Evolutionary conservation across 2,113 vertebrate genomes (phyloP), one percentile per base, ranked within the genome.

Genomic region (Arenaria interpres): DNA sequence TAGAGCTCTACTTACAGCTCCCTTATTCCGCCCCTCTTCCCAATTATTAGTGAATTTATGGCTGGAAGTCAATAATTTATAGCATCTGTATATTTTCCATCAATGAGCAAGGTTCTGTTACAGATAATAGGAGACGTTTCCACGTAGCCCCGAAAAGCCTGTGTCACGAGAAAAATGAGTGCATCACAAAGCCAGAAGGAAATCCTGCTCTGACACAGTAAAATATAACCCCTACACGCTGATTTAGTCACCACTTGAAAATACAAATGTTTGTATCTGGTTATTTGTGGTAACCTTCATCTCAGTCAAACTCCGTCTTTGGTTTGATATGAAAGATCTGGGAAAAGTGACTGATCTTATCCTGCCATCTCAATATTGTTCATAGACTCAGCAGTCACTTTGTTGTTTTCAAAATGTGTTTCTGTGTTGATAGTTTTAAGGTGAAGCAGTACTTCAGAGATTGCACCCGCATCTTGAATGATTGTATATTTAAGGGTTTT

Each of bases 371-470:
- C 87, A 94, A 20, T 69, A 90, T 78, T 57, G 33, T 62, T 94
- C 73, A 37, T 54, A 64, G 28, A 71, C 79, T 86, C 77, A n/a
- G 30, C 30, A 92, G 59, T 74, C 67, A 48, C 63, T 79, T 51
- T 91, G 86, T 62, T 90, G 39, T 88, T 85, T 62, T 93, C 83
- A 66, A 74, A 93, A 94, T 81, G 62, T 51, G 63, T 53, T 95
- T 93, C 88, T 71, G 8, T 60, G 37, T 50, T 92, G 80, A 93
- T 22, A 59, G 51, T 76, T 97, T 94, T 96, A 89, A 95, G 89
- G 62, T 69, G 96, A 95, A 97, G 59, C 45, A 79, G 53, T 75
- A 73, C 71, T 96, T 96, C 71, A 95, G 60, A 93, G 77, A 84
- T 41, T 85, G 46, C 32, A 45, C 3, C 27, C 5, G 3, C 24